Base-by-base conservation (phyloP, 2,888 invertebrate genomes). In the Ephialtes manifestator region DNA sequence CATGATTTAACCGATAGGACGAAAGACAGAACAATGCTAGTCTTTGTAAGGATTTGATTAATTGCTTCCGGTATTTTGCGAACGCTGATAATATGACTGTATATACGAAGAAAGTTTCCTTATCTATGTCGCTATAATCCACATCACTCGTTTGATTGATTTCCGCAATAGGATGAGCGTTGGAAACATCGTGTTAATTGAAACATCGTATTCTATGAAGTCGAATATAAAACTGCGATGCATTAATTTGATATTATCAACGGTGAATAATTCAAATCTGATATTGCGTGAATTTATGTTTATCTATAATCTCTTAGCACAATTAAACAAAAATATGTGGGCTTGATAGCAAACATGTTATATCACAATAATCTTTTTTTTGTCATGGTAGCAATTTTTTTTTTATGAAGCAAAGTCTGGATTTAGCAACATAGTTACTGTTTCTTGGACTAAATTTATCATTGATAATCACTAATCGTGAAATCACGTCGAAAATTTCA, bases 31-130 rank as follows among this genome's bases (percentile, higher is more conserved):
- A 71, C 48, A 60, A 79, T 71, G 20, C 48, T 1, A 18, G 2
- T 39, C 60, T n/a, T 39, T 60, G 35, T 63, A 20, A 63, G 60
- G 63, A 60, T 60, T 72, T 70, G 48, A 72, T 18, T 55, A 51
- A 55, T 39, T 39, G 39, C 72, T 58, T 72, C 72, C 55, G 55
- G 13, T 39, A 24, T 3, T 43, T 15, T 11, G 55, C 24, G 4
- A 55, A 53, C 7, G 39, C 11, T 31, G 51, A 51, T n/a, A n/a
- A n/a, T n/a, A n/a, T 20, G 70, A 18, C 18, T 39, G 13, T 31
- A 70, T 39, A n/a, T 24, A 24, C 24, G 15, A 55, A 20, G 72
- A 55, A 72, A 58, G 72, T 72, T 68, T 15, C 43, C 4, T 43
- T 65, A 43, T 68, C 28, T 18, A 10, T 48, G 48, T 28, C 24